Evolutionary conservation across 1,140 invertebrate genomes (phyloP).

Genomic region (Heterodera schachtii): DNA sequence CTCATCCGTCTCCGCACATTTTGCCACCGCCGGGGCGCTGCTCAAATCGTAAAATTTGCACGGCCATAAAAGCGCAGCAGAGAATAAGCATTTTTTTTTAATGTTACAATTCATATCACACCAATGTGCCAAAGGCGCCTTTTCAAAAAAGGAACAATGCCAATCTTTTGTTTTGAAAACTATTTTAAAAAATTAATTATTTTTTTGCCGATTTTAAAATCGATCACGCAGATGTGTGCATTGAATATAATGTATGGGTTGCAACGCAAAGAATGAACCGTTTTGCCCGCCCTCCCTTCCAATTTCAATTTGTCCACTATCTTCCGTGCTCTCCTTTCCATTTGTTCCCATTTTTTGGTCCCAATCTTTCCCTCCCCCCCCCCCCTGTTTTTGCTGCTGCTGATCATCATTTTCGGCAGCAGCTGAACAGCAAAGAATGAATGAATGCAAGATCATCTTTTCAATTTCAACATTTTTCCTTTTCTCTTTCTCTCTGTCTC

Average conservation of each 20-base stretch:
- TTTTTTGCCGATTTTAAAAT: neutral
- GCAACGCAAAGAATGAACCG: neutral
- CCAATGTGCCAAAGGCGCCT: neutral
- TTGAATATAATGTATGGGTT: no score
- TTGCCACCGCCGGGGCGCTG: neutral
- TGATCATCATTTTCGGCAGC: neutral
- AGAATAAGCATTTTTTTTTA: neutral
- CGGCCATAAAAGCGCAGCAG: neutral
- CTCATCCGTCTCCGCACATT: neutral
- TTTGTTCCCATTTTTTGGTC: neutral
- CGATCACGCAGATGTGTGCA: neutral
- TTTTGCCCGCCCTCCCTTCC: neutral
- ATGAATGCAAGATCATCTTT: no score
- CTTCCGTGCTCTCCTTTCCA: neutral
- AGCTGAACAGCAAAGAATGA: neutral
- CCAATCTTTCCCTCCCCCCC: neutral
- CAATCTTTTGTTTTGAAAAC: neutral
- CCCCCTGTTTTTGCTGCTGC: no score
- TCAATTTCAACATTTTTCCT: no score
- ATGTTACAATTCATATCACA: neutral
- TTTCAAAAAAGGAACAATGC: neutral
- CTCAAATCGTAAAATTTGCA: neutral
- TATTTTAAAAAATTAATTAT: neutral
- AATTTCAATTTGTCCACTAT: constrained; percentile 9
- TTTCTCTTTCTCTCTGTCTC: no score